Percentiles rank a stretch among this genome's conserved stretches.
These are phyloP conservation scores for Furcifer pardalis DNA, from an alignment of 2,797 vertebrate species.

Conservation along the genomic window DNA sequence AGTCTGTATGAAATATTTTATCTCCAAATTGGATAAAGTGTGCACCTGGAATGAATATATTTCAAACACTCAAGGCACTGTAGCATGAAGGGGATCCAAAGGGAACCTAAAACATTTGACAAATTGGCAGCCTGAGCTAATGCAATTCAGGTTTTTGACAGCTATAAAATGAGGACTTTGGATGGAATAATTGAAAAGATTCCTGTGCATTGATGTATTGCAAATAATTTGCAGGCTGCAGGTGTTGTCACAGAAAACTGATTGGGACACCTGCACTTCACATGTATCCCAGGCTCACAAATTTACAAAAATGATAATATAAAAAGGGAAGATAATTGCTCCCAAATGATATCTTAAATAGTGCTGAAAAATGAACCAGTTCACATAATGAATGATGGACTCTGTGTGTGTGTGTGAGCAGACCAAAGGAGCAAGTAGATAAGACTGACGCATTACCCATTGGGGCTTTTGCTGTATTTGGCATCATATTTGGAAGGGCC, in stretches of 20 bases:
- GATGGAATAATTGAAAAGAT: conserved; percentile 8
- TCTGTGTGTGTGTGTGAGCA: not conserved
- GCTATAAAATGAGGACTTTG: conserved; percentile 33
- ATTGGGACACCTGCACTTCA: not conserved
- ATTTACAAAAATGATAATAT: not conserved
- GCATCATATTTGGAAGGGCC: not conserved
- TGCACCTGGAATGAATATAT: conserved; percentile 20
- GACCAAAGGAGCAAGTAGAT: not conserved
- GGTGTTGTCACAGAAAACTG: conserved; percentile 32
- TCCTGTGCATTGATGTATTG: not conserved
- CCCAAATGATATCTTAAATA: not conserved
- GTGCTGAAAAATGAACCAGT: not conserved
- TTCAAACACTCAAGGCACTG: not conserved
- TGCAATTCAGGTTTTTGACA: conserved; percentile 8
- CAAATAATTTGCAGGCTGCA: not conserved
- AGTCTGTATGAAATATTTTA: conserved; percentile 3
- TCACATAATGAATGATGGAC: not conserved
- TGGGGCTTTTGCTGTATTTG: not conserved
- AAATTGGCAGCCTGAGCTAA: conserved; percentile 7
- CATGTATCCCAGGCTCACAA: not conserved
- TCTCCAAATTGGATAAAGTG: fast-evolving
- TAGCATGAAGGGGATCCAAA: conserved; percentile 7
- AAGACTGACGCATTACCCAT: not conserved
- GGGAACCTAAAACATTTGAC: not conserved
- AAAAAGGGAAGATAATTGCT: not conserved